Percentiles rank a stretch among this genome's conserved stretches.
phyloP scores from a whole-genome alignment of 2,113 vertebrate species.

The Seriola quinqueradiata region DNA sequence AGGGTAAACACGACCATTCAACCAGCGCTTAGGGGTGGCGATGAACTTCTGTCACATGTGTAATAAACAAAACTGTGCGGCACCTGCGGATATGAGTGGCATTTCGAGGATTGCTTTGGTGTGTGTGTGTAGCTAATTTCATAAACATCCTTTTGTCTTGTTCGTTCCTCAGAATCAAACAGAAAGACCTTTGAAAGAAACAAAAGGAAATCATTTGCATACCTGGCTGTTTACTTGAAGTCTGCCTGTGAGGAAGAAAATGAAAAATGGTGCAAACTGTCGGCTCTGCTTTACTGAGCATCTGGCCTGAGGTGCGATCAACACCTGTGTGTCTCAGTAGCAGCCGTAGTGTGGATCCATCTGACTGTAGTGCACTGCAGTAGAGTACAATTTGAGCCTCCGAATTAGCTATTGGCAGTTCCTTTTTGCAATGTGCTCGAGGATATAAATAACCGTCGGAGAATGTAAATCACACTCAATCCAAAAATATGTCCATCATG shows the following conservation, averaged over 20 bases:
- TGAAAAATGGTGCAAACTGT: conserved; percentile 35
- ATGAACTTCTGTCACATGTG: conserved; percentile 60
- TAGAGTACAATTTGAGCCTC: neutral
- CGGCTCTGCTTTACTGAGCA: conserved; percentile 30
- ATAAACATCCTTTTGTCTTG: conserved; percentile 49
- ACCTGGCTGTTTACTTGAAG: conserved; percentile 20
- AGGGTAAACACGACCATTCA: conserved; percentile 50
- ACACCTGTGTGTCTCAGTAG: conserved; percentile 32
- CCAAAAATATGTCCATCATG: no score
- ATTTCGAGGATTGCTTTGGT: conserved; percentile 47
- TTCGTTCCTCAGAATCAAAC: conserved; percentile 40
- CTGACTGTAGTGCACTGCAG: neutral
- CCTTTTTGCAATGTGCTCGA: no score
- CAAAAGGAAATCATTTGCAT: conserved; percentile 54
- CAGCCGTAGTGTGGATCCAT: neutral
- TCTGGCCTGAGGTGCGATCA: conserved; percentile 26
- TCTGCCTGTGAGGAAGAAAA: conserved; percentile 23
- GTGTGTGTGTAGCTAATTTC: conserved; percentile 30
- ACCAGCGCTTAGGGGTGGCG: conserved; percentile 30
- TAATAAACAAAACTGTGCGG: conserved; percentile 41
- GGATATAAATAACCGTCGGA: neutral
- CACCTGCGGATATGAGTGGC: conserved; percentile 48
- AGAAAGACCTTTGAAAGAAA: conserved; percentile 50
- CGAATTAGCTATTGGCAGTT: neutral
- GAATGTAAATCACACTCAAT: no score